Conservation (phyloP, 2,888 invertebrate genomes). For the Bombyx huttoni region DNA sequence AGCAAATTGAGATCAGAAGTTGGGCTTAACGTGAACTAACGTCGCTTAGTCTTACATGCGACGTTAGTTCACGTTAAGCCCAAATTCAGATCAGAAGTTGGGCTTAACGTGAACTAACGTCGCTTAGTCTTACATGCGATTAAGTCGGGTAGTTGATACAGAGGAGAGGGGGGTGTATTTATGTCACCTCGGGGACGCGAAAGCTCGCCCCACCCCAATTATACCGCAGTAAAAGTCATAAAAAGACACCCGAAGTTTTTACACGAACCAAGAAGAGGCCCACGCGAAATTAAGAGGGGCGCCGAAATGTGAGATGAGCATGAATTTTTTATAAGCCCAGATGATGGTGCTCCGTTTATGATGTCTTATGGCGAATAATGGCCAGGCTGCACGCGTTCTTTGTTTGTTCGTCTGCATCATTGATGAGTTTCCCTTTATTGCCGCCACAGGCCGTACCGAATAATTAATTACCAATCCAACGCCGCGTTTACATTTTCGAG, state of each 20-base stretch:
- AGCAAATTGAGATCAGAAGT: conserved; percentile 33
- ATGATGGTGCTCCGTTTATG: conserved; percentile 71
- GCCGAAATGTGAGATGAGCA: conserved; percentile 72
- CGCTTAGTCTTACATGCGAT: conserved; percentile 65
- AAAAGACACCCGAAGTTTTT: conserved; percentile 73
- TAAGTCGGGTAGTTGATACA: conserved; percentile 54
- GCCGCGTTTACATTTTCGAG: conserved; percentile 17
- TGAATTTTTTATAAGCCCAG: conserved; percentile 72
- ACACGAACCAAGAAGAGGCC: conserved; percentile 68
- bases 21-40: conserved; percentile 49
- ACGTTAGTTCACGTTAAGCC: no score
- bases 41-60: conserved; percentile 61
- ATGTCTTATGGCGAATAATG: conserved; percentile 70
- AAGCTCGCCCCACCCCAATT: conserved; percentile 70
- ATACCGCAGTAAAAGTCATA: conserved; percentile 74
- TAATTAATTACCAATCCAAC: conserved; percentile 57
- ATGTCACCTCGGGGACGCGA: conserved; percentile 70
- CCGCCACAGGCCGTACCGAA: conserved; percentile 46
- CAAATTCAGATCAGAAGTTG: conserved; percentile 34
- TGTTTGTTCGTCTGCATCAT: conserved; percentile 61
- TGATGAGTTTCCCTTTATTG: conserved; percentile 60
- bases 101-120: conserved; percentile 48
- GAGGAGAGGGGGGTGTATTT: conserved; percentile 58
- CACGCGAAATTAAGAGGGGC: conserved; percentile 73
- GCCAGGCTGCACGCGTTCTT: conserved; percentile 56